These are phyloP conservation scores for Ophion slaviceki DNA, from an alignment of 2,888 invertebrate species.

Conservation along the genomic window DNA sequence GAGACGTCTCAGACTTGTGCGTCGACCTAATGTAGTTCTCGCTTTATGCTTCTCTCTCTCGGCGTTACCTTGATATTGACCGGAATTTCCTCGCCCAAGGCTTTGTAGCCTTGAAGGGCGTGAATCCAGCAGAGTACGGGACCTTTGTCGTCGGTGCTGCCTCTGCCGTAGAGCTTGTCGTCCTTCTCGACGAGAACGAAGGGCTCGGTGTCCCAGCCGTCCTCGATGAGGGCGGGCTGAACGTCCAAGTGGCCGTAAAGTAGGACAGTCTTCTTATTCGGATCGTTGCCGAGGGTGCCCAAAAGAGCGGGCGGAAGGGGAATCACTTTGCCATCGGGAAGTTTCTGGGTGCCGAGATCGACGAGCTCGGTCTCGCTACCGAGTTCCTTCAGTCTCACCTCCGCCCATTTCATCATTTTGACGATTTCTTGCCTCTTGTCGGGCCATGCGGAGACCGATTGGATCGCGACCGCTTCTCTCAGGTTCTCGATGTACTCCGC, in stretches of 20 bases:
- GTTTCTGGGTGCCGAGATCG: conserved; percentile 90
- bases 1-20: too few species aligned
- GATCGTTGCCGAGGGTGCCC: conserved; percentile 90
- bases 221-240: conserved; percentile 95
- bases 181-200: conserved; percentile 94
- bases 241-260: conserved; percentile 99
- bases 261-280: conserved; percentile 95
- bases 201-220: conserved; percentile 98
- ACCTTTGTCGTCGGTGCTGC: conserved; percentile 97
- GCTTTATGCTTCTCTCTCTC: not conserved
- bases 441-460: conserved; percentile 97
- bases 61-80: conserved; percentile 87
- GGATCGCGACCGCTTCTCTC: conserved; percentile 94
- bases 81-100: conserved; percentile 88
- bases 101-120: conserved; percentile 94
- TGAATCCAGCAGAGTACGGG: conserved; percentile 98
- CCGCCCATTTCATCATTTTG: conserved; percentile 94
- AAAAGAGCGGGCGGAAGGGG: conserved; percentile 94
- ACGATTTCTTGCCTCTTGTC: conserved; percentile 92
- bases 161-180: conserved; percentile 95
- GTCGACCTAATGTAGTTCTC: too few species aligned
- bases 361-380: conserved; percentile 90
- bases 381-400: conserved; percentile 87
- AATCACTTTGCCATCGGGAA: conserved; percentile 89
- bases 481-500: conserved; percentile 91